Base-by-base conservation (phyloP, 2,113 vertebrate species). In the Forbesichthys agassizii region DNA sequence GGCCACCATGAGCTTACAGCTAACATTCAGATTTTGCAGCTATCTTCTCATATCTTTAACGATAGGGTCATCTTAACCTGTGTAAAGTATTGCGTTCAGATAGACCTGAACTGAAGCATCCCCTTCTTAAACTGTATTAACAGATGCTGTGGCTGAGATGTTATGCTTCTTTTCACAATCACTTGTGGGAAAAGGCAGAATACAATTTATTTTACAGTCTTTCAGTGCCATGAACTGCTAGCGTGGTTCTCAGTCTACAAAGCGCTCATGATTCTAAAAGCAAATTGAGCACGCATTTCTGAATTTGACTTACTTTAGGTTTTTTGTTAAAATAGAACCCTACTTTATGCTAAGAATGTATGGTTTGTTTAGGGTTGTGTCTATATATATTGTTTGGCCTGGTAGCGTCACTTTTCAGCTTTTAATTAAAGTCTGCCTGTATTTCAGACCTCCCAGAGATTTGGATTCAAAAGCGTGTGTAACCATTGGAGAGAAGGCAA, bases 391-490 rank as follows among this genome's bases (percentile, higher is more conserved):
- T 14, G 11, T 5, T 52, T 52, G 49, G 11, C 5, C 49, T 4
- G 49, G 9, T 11, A 52, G 49, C 13, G 9, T 52, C 49, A 14
- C 11, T 49, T 54, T 54, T 10, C 53, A 55, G 7, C 16, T 5
- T 55, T 10, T 52, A 16, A 5, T 33, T 4, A 12, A n/a, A 62
- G 4, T 58, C 18, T 48, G 0, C 74, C 27, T 77, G 54, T 75
- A 49, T 80, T 64, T 66, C 80, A 99, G 97, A 85, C 95, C 97
- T 49, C 97, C 96, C 61, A 92, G 97, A 89, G 96, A 99, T 87
- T 88, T 99, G 86, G 97, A 99, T 80, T 99, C 96, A 6, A 98
- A 98, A 90, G 96, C 97, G 68, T 96, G 92, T 66, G 96, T 99
- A 87, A 95, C 92, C 33, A 96, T 98, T 74, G 96, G 96, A 11